Conservation (phyloP, 2,113 vertebrate species). For the Rhinichthys klamathensis region DNA sequence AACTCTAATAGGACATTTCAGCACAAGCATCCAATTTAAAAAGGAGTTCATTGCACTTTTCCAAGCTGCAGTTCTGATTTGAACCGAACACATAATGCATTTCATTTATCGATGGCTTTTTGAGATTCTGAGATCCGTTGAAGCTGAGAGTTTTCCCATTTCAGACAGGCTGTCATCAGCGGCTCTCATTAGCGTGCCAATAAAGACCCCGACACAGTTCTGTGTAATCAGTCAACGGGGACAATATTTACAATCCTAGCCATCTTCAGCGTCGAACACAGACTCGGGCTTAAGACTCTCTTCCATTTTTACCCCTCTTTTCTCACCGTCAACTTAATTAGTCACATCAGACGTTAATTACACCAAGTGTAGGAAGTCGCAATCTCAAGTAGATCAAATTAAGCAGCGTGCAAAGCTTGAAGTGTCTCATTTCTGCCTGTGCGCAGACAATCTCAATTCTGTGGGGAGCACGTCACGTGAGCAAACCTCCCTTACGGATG, state of each 20-base stretch:
- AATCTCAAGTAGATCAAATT: constrained; percentile 84
- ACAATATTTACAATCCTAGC: constrained; percentile 75
- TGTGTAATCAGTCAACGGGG: constrained; percentile 67
- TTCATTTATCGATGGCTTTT: background rate
- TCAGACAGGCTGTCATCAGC: constrained; percentile 24
- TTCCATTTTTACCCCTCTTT: constrained; percentile 56
- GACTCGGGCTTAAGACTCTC: constrained; percentile 46
- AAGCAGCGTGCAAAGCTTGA: constrained; percentile 76
- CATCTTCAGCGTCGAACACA: constrained; percentile 50
- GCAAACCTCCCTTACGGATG: constrained; percentile 59
- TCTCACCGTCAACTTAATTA: constrained; percentile 79
- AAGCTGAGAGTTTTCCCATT: background rate
- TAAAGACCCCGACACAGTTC: constrained; percentile 33
- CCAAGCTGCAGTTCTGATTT: background rate
- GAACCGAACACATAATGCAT: background rate
- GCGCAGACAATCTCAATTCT: constrained; percentile 70
- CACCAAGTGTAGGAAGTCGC: constrained; percentile 79
- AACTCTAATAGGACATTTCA: background rate
- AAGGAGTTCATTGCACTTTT: constrained; percentile 2
- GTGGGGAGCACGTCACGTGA: constrained; percentile 55
- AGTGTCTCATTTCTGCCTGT: constrained; percentile 69
- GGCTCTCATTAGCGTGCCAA: constrained; percentile 32
- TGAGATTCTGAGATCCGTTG: background rate
- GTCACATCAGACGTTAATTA: constrained; percentile 81
- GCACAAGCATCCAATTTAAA: background rate